These are phyloP conservation scores for Strigops habroptila DNA, from an alignment of 2,113 vertebrate genomes.

Conservation along the genomic window DNA sequence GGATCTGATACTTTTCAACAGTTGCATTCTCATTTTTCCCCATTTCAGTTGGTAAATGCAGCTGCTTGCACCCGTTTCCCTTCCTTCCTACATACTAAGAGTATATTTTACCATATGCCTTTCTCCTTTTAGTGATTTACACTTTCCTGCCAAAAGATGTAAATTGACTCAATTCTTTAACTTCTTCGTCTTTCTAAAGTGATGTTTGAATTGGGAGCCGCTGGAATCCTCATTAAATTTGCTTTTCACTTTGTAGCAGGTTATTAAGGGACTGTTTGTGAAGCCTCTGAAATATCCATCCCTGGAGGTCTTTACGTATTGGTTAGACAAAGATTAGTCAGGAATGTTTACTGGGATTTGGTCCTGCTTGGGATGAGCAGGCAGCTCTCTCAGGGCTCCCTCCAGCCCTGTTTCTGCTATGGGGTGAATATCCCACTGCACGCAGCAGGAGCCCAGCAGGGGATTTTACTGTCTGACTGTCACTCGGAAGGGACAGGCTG, in stretches of 20 bases:
- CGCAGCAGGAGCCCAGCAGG: not conserved
- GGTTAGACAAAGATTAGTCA: not conserved
- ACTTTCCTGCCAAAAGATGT: not conserved
- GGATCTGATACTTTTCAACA: not conserved
- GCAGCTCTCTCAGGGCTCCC: not conserved
- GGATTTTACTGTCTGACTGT: not conserved
- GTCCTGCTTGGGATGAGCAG: not conserved
- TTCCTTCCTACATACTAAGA: not conserved
- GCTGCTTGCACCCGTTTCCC: not conserved
- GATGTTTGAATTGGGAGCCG: conserved; percentile 27
- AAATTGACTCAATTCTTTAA: conserved; percentile 13
- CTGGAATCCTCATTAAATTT: conserved; percentile 36
- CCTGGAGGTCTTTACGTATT: not conserved
- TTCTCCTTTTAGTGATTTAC: not conserved
- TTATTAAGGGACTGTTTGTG: conserved; percentile 18
- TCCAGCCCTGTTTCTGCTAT: not conserved
- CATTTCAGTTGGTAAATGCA: not conserved
- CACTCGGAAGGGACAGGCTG: not conserved
- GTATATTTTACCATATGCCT: not conserved
- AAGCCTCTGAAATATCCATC: not conserved
- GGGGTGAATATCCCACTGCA: accelerated
- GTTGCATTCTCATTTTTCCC: not conserved
- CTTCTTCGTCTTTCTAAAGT: conserved; percentile 18
- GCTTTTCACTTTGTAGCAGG: not conserved
- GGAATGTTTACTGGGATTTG: not conserved